phyloP scores from a whole-genome alignment of 2,888 invertebrate species.

The Aporophyla nigra region DNA sequence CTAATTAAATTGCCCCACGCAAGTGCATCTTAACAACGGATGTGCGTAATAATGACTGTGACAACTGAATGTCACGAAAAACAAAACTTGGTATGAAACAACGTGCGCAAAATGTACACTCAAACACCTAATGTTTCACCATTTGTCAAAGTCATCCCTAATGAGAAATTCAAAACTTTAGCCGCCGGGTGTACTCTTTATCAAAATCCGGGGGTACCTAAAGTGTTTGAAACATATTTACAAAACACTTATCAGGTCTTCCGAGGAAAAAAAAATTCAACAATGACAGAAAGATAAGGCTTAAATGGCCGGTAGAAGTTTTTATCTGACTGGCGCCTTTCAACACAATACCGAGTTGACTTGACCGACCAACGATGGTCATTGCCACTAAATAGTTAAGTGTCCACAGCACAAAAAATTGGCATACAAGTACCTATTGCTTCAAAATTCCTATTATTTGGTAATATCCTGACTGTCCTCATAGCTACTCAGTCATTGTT shows the following conservation, averaged over 20 bases:
- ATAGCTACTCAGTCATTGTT: constrained; percentile 26
- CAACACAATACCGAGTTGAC: constrained; percentile 57
- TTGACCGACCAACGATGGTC: constrained; percentile 59
- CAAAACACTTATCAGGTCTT: constrained; percentile 41
- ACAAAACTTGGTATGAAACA: constrained; percentile 59
- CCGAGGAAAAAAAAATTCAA: constrained; percentile 25
- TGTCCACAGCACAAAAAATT: constrained; percentile 45
- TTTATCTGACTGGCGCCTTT: constrained; percentile 62
- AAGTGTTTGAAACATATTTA: constrained; percentile 39
- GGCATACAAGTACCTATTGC: constrained; percentile 28
- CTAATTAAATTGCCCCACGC: constrained; percentile 85
- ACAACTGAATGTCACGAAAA: constrained; percentile 73
- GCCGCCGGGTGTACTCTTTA: constrained; percentile 23
- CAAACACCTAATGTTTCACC: constrained; percentile 39
- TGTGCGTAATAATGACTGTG: constrained; percentile 84
- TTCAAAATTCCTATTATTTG: constrained; percentile 39
- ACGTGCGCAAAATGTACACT: constrained; percentile 49
- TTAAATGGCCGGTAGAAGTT: constrained; percentile 53
- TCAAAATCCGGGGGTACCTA: constrained; percentile 36
- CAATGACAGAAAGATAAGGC: constrained; percentile 53
- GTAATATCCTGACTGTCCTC: constrained; percentile 26
- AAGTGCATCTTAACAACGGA: constrained; percentile 84
- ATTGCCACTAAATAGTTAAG: constrained; percentile 42
- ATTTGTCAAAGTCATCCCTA: constrained; percentile 58
- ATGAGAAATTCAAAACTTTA: constrained; percentile 36